These are phyloP conservation scores for Cremastinae sp. DNA, from an alignment of 2,888 invertebrate genomes.

Conservation along the genomic window DNA sequence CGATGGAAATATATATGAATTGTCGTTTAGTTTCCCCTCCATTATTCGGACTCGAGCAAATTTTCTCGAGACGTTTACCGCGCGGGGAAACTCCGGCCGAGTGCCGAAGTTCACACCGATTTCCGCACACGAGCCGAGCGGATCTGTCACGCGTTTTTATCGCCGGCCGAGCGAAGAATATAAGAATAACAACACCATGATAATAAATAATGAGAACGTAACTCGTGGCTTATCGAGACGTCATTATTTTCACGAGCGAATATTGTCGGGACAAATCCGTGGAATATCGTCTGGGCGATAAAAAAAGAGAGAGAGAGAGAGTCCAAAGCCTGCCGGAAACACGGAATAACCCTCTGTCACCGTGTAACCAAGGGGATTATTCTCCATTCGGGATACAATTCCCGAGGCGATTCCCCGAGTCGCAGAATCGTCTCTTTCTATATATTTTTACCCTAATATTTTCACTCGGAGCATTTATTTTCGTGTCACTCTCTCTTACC, in stretches of 20 bases:
- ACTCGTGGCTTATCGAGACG: conserved; percentile 19
- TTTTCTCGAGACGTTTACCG: conserved; percentile 21
- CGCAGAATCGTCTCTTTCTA: conserved; percentile 47
- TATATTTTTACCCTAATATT: conserved; percentile 34
- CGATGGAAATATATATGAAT: conserved; percentile 28
- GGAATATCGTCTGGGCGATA: too few species aligned
- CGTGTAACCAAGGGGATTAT: conserved; percentile 64
- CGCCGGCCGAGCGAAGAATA: conserved; percentile 10
- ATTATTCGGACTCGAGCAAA: not conserved
- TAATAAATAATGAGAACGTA: conserved; percentile 27
- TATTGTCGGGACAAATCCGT: conserved; percentile 56
- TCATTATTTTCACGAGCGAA: conserved; percentile 33
- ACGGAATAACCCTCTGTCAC: conserved; percentile 55
- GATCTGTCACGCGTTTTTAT: conserved; percentile 61
- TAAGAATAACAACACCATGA: not conserved
- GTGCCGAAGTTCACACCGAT: conserved; percentile 75
- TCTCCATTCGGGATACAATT: conserved; percentile 61
- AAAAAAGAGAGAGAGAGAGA: conserved; percentile 18
- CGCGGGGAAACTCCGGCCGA: conserved; percentile 49
- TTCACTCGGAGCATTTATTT: conserved; percentile 56
- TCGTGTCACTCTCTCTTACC: conserved; percentile 10
- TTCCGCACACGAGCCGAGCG: conserved; percentile 64
- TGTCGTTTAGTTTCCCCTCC: conserved; percentile 28
- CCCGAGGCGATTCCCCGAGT: conserved; percentile 62
- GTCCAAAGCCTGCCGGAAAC: conserved; percentile 33